Base-by-base conservation (phyloP, 2,113 vertebrate species). In the Mionectes macconnelli region DNA sequence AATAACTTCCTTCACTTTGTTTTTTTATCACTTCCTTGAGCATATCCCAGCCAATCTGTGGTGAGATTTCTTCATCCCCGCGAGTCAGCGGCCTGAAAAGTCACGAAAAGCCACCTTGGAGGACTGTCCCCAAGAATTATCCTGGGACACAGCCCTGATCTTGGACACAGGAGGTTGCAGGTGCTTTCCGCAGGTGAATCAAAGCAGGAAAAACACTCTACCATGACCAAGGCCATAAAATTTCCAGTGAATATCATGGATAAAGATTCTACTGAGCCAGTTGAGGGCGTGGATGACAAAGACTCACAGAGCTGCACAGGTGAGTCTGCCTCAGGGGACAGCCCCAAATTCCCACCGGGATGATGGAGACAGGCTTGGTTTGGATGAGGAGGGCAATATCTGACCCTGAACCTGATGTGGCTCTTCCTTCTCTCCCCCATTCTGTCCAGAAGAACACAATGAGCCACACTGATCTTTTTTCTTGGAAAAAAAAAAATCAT, bases 11-110 rank as follows among this genome's bases (percentile, higher is more conserved):
- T 95, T 93, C 74, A 40, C 85, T 95, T 66, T 70, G 28, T 73
- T 95, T 91, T 91, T 95, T 73, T 95, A 73, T 95, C 84, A 87
- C 93, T 95, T 97, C 95, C 94, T 97, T 89, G 69, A 96, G 87
- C 76, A 85, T 92, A 92, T 73, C 45, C 20, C 74, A 85, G 84
- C 49, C 75, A 84, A 87, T 81, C 40, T 94, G 60, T 21, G n/a
- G 42, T 35, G 53, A 84, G 44, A 84, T 89, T 94, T 92, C 73
- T 91, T 94, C 44, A 60, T 60, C 60, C 47, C 75, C 84, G 66
- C 49, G 67, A 82, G 37, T 22, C 80, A 60, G 17, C 28, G 9
- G 52, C 42, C 93, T 93, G 56, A 87, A 91, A 94, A 60, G n/a
- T 76, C 57, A 89, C 44, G 31, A 89, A 91, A 81, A 63, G 8